Evolutionary conservation across 2,113 vertebrate genomes (phyloP), one percentile per base, ranked within the genome.

Genomic region (Sisor rabdophorus): DNA sequence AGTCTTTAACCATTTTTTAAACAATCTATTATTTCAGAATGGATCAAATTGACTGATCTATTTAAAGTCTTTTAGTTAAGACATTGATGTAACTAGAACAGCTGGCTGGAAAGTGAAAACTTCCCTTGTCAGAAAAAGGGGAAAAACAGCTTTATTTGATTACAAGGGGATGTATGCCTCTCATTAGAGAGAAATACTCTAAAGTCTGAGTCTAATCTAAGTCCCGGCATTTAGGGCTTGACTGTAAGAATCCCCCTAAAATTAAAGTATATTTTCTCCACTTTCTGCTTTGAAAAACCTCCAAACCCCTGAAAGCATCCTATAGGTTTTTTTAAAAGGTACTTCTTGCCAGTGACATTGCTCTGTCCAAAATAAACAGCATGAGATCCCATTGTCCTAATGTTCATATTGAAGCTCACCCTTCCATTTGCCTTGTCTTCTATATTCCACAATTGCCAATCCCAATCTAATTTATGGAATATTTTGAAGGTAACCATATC

Each of bases 401-500:
- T 85, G 36, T 69, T 81, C 81, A 82, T 73, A 67, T 53, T 28
- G 36, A 83, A 78, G 81, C 84, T 86, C 80, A 80, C 80, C 78
- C 73, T 80, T 86, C 82, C 82, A 77, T 79, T 48, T 26, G 69
- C 79, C 85, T 82, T 80, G 75, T 88, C 85, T 89, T 87, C 89
- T 87, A 82, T 86, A 89, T 87, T 88, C 87, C 0, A 70, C 80
- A 92, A 90, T 91, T 88, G 89, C 88, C 92, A 91, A 91, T 92
- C 88, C 88, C 90, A 95, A 92, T 88, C 91, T 94, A 95, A 96
- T 95, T 96, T 95, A 92, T 86, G 90, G 91, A 94, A 95, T 93
- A 95, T 95, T 94, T 95, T 92, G 87, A 87, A 89, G 93, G 96
- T 97, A 98, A 99, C 95, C 82, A 87, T 94, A 98, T 91, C 95